Evolutionary conservation across 2,797 vertebrate species (phyloP), one percentile per base, ranked within the genome.

Genomic region (Neosilurus hyrtlii): DNA sequence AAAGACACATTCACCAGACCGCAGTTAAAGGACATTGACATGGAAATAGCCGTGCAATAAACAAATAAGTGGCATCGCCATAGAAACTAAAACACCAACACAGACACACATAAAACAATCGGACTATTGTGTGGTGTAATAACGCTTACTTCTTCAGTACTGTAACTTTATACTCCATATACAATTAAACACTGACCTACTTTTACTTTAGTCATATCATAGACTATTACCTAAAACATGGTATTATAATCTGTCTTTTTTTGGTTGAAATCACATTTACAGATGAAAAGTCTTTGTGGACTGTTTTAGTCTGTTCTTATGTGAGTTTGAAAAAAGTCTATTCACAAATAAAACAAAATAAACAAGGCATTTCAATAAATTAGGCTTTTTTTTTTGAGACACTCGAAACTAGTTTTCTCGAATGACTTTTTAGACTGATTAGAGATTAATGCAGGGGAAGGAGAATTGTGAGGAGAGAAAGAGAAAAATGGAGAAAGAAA

Each of bases 401-500:
- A 77, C 0, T 9, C 14, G 51, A 51, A 51, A 51, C 22, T 30
- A 1, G 30, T 30, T 30, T 30, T 30, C 30, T 30, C 30, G n/a
- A 63, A 63, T 77, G 22, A 52, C 49, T n/a, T n/a, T n/a, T n/a
- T n/a, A n/a, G n/a, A n/a, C n/a, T n/a, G n/a, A n/a, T n/a, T 30
- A 15, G 35, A 80, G 52, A 71, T 56, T 49, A 68, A 72, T 61
- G 57, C 22, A 49, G 54, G 8, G 4, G 26, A 65, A 79, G 52
- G 43, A 52, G 61, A 79, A 65, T 30, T 79, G 76, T 63, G 65
- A 65, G 43, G 54, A 65, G 66, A 87, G 78, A 85, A 82, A 61
- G 68, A 52, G 79, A 72, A 78, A 88, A 81, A 67, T 20, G 80
- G 73, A 81, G 56, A 59, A n/a, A 83, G 81, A 86, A 86, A 78